These are phyloP conservation scores for Chaenogobius annularis DNA, from an alignment of 2,113 vertebrate genomes.

Conservation along the genomic window DNA sequence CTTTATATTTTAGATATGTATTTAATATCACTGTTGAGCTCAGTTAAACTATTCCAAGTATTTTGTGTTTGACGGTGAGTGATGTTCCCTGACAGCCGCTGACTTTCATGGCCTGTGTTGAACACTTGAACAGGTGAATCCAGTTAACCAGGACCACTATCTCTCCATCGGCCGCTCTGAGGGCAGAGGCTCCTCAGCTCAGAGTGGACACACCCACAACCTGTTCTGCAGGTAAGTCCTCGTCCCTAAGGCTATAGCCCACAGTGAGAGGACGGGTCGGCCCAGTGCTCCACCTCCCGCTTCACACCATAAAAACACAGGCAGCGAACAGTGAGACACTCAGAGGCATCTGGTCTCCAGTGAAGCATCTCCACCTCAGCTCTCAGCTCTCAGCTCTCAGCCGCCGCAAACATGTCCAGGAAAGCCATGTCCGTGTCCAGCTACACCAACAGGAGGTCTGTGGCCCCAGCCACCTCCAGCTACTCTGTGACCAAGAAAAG, in stretches of 20 bases:
- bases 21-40: neutral
- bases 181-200: conserved; percentile 13
- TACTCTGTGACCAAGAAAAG: conserved; percentile 10
- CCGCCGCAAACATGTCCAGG: conserved; percentile 38
- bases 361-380: conserved; percentile 54
- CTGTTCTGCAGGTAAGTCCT: conserved; percentile 72
- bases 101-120: neutral
- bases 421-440: conserved; percentile 53
- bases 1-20: too few relatives aligned
- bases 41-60: neutral
- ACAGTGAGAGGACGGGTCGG: conserved; percentile 56
- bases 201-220: conserved; percentile 66
- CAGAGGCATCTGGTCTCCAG: conserved; percentile 78
- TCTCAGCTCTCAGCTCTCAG: conserved; percentile 39
- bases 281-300: conserved; percentile 39
- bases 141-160: neutral
- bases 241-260: conserved; percentile 29
- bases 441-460: conserved; percentile 54
- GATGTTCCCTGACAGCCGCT: neutral
- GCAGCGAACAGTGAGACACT: conserved; percentile 49
- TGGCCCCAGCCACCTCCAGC: neutral
- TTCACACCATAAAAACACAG: conserved; percentile 59
- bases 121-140: neutral
- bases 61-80: neutral
- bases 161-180: neutral